phyloP scores from a whole-genome alignment of 2,888 invertebrate genomes.

The Scaptomyza caliginosa region DNA sequence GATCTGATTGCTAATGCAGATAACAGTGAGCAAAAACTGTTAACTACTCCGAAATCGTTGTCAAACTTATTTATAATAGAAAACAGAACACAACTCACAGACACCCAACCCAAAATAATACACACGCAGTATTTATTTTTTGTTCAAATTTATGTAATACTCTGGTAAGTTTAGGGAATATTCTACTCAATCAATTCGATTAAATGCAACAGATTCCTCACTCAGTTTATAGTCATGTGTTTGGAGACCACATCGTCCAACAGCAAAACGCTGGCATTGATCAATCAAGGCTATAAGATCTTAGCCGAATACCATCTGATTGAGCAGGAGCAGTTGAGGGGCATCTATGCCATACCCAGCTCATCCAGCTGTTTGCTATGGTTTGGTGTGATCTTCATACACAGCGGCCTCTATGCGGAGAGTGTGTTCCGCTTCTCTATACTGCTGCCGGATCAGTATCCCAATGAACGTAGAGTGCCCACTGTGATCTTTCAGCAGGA shows the following conservation, averaged over 20 bases:
- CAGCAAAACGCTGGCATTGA: constrained; percentile 41
- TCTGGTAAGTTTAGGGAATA: constrained; percentile 22
- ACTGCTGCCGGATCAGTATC: constrained; percentile 93
- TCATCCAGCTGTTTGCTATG: constrained; percentile 64
- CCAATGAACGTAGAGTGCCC: constrained; percentile 83
- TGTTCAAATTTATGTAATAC: constrained; percentile 1
- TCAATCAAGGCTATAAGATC: constrained; percentile 61
- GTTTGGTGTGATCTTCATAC: constrained; percentile 88
- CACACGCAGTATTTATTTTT: not conserved
- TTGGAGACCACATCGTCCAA: constrained; percentile 29
- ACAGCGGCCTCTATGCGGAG: constrained; percentile 94
- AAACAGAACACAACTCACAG: constrained; percentile 5
- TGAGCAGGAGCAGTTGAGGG: constrained; percentile 46
- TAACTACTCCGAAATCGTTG: constrained; percentile 5
- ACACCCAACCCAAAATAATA: too few relatives aligned
- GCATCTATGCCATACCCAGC: constrained; percentile 69
- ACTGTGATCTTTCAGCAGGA: constrained; percentile 92
- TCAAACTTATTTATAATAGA: constrained; percentile 7
- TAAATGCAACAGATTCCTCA: too few relatives aligned
- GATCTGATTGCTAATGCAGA: not conserved
- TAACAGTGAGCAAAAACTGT: too few relatives aligned
- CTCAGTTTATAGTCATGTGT: constrained; percentile 35
- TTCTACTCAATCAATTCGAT: too few relatives aligned
- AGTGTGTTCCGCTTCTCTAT: constrained; percentile 96
- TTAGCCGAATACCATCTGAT: constrained; percentile 63